Evolutionary conservation across 2,113 vertebrate species (phyloP), one percentile per base, ranked within the genome.

Genomic region (Hemiprocne comata): DNA sequence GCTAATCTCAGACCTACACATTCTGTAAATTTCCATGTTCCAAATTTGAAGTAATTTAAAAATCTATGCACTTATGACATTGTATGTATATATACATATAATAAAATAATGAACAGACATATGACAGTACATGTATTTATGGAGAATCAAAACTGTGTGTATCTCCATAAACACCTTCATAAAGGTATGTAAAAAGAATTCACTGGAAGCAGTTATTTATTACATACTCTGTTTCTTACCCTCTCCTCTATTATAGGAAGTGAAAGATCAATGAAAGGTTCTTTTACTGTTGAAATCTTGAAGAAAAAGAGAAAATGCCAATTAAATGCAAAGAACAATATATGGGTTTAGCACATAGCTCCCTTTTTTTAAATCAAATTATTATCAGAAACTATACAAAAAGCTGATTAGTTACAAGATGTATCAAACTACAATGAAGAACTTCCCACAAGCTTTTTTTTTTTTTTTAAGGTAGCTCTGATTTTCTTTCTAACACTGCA

Each of bases 201-300:
- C 76, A 61, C 33, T 69, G 46, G 55, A 85, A 94, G 19, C 46
- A 81, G 29, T 57, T 85, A 72, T 38, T 83, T 61, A 87, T 67
- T 79, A 87, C n/a, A 71, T 42, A 93, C 94, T 91, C 93, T 89
- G 60, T 93, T 92, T 82, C 99, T 99, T 98, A 99, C 99, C 98
- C 99, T 97, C 97, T 99, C 99, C 97, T 99, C 99, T 96, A 99
- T 99, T 95, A 99, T 99, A 95, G 99, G 99, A 95, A 99, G 98
- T 84, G 99, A 99, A 97, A 99, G 99, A 97, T 99, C 99, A 96
- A 99, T 99, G 96, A 99, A 99, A 89, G 99, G 98, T 97, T 99
- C 99, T 94, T 99, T 99, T 92, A 99, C 98, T 25, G 98, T 99
- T 57, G 99, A 99, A 96, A 99, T 99, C 99, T 99, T 98, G 82